These are phyloP conservation scores for Callochromis pleurospilus DNA, from an alignment of 2,113 vertebrate genomes.

Conservation along the genomic window DNA sequence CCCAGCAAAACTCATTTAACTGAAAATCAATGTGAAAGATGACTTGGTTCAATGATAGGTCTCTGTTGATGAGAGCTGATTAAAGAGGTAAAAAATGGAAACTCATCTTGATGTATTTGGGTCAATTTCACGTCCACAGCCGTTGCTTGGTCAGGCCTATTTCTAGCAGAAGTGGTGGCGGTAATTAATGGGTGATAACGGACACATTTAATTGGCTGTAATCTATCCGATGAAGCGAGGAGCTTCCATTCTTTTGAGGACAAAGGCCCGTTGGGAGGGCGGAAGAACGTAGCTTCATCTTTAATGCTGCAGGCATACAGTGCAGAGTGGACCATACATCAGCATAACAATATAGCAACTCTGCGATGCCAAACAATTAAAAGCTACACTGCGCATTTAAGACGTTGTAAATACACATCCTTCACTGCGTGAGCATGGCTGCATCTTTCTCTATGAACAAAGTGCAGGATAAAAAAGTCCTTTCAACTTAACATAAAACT, in stretches of 20 bases:
- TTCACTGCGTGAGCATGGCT: not conserved
- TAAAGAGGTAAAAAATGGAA: constrained; percentile 51
- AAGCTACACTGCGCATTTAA: not conserved
- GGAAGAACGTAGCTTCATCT: constrained; percentile 4
- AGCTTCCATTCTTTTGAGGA: constrained; percentile 43
- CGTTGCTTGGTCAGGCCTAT: constrained; percentile 55
- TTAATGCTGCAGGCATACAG: constrained; percentile 2
- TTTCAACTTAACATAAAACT: constrained; percentile 28
- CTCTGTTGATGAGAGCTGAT: constrained; percentile 46
- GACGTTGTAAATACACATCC: not conserved
- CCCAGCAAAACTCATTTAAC: not conserved
- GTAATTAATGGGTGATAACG: constrained; percentile 67
- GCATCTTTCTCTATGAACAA: not conserved
- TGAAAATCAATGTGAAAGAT: constrained; percentile 30
- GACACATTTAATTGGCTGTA: constrained; percentile 62
- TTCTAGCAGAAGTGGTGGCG: constrained; percentile 48
- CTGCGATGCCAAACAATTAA: constrained; percentile 18
- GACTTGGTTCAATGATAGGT: constrained; percentile 30
- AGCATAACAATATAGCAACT: not conserved
- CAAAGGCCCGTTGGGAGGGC: constrained; percentile 30
- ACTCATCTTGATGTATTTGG: constrained; percentile 72
- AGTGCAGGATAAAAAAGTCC: not conserved
- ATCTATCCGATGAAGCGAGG: constrained; percentile 51
- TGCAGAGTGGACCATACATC: not conserved
- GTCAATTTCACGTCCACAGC: constrained; percentile 60